Conservation (phyloP, 1,140 invertebrate genomes). For the Delia radicum region DNA sequence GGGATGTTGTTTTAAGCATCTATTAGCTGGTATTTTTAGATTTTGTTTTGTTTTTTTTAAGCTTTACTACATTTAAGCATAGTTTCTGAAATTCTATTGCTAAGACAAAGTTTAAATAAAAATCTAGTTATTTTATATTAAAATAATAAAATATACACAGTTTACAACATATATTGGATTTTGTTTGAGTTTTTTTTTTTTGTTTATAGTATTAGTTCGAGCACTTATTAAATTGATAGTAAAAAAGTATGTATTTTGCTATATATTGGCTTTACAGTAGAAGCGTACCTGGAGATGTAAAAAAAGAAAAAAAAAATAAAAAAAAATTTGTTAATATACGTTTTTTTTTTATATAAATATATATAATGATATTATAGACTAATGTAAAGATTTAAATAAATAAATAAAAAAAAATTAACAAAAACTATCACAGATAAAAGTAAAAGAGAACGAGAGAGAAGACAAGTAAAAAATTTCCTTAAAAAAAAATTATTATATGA, state of each 20-base stretch:
- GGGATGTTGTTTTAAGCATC: neutral
- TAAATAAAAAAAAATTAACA: neutral
- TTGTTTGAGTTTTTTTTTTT: neutral
- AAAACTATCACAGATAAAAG: neutral
- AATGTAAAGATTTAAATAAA: neutral
- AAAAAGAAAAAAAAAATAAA: constrained; percentile 37
- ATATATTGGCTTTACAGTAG: constrained; percentile 29
- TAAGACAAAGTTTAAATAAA: neutral
- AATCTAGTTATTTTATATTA: neutral
- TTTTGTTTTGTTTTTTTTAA: constrained; percentile 28
- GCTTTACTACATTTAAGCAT: constrained; percentile 3
- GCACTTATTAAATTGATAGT: neutral
- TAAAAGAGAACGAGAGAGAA: neutral
- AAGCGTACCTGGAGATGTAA: constrained; percentile 39
- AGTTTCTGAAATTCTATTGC: neutral
- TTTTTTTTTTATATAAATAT: constrained; percentile 12
- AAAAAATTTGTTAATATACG: constrained; percentile 45
- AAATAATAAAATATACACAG: neutral
- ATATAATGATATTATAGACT: neutral
- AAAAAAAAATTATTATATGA: too few relatives aligned
- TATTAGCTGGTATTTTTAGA: neutral
- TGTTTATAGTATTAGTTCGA: neutral
- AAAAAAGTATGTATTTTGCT: constrained; percentile 25
- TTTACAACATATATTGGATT: neutral
- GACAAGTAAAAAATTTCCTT: too few relatives aligned